A percentile compares a stretch with the other conserved stretches of the same genome.
These are phyloP conservation scores for Nymphalis polychloros DNA, from an alignment of 2,888 invertebrate species.

Conservation along the genomic window DNA sequence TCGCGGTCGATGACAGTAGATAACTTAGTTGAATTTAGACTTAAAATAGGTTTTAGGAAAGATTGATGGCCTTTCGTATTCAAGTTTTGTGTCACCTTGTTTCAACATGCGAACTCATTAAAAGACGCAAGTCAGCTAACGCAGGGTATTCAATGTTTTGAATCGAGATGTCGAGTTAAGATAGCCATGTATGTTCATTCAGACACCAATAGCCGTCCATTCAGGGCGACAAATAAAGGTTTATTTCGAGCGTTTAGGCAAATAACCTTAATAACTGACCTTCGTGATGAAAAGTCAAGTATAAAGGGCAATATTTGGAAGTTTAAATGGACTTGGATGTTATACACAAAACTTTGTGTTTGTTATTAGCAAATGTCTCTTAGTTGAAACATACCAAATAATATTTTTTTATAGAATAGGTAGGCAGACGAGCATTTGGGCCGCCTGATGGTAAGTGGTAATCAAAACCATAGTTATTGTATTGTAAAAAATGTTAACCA, in stretches of 20 bases:
- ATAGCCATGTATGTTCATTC: slow-evolving; percentile 22
- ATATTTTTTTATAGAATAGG: neutral
- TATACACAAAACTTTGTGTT: neutral
- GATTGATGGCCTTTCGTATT: neutral
- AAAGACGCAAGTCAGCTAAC: slow-evolving; percentile 4
- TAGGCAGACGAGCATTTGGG: too few relatives aligned
- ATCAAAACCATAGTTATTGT: too few relatives aligned
- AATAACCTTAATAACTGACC: slow-evolving; percentile 11
- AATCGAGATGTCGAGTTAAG: slow-evolving; percentile 24
- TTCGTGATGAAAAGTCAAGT: neutral
- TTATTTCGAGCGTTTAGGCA: slow-evolving; percentile 8
- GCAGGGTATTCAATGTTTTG: slow-evolving; percentile 16
- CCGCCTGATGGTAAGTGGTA: too few relatives aligned
- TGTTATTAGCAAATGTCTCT: neutral
- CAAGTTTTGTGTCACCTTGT: neutral
- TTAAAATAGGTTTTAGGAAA: neutral
- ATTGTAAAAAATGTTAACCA: too few relatives aligned
- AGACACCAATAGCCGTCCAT: slow-evolving; percentile 18
- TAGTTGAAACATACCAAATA: too few relatives aligned
- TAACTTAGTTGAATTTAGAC: neutral
- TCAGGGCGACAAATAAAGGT: slow-evolving; percentile 6
- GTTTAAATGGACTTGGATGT: neutral
- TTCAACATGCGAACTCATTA: slow-evolving; percentile 11
- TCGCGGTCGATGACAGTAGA: too few relatives aligned
- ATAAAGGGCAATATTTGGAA: neutral